These are phyloP conservation scores for Argentina silus DNA, from an alignment of 2,797 vertebrate species.

Conservation along the genomic window DNA sequence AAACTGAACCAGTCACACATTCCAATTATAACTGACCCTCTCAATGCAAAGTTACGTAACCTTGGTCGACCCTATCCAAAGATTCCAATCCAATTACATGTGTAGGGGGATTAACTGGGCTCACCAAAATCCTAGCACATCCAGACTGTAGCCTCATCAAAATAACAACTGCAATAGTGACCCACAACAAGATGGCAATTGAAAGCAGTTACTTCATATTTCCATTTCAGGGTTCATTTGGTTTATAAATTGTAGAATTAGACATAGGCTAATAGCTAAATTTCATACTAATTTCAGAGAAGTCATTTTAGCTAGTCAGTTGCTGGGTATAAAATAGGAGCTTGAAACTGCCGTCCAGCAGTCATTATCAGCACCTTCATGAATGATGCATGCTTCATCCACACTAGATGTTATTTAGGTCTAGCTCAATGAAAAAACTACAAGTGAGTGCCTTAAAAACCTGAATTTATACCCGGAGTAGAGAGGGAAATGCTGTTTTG, in stretches of 20 bases:
- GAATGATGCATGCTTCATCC: background rate
- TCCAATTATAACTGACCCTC: background rate
- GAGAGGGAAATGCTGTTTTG: background rate
- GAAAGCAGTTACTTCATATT: background rate
- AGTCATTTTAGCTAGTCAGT: background rate
- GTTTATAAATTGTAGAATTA: background rate
- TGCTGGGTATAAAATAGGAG: background rate
- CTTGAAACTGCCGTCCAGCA: background rate
- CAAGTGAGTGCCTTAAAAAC: background rate
- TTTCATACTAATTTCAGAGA: background rate
- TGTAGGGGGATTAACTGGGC: conserved; percentile 14
- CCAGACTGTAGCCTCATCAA: background rate
- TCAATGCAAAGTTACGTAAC: conserved; percentile 5
- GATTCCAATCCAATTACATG: conserved; percentile 36
- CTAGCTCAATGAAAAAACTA: background rate
- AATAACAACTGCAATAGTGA: background rate
- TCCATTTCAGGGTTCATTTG: background rate
- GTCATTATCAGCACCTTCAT: background rate
- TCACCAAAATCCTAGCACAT: conserved; percentile 10
- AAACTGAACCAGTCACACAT: too few relatives aligned
- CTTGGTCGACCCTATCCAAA: conserved; percentile 24
- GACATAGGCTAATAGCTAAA: background rate
- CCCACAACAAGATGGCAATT: conserved; percentile 1
- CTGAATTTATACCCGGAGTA: conserved; percentile 7
- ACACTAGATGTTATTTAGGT: background rate